Evolutionary conservation across 2,797 vertebrate species (phyloP).

Genomic region (Platyrinchus mystaceus): DNA sequence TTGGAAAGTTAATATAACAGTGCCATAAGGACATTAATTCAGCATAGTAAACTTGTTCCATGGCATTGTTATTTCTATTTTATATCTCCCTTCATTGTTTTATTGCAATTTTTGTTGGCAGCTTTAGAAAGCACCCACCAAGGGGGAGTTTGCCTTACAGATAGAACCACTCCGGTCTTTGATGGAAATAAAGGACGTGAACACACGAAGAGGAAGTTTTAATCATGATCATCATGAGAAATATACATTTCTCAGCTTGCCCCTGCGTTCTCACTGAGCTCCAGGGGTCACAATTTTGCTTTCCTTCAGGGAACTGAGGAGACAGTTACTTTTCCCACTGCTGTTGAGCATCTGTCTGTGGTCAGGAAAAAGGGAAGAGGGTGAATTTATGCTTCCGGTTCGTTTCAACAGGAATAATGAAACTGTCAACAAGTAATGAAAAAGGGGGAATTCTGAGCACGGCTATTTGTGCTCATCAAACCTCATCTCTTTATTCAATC

Average conservation of each 20-base stretch:
- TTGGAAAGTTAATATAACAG: background rate
- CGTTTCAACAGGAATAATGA: background rate
- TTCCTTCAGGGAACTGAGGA: background rate
- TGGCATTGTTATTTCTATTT: conserved; percentile 11
- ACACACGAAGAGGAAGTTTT: background rate
- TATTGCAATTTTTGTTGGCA: background rate
- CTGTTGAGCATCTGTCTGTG: background rate
- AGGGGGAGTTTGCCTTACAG: background rate
- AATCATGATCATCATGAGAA: background rate
- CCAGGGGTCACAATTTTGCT: background rate
- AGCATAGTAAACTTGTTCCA: background rate
- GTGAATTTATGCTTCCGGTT: background rate
- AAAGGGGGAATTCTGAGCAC: background rate
- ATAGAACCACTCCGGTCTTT: background rate
- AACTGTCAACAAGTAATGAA: background rate
- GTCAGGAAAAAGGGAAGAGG: background rate
- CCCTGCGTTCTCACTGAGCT: background rate
- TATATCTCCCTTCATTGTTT: background rate
- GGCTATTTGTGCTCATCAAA: background rate
- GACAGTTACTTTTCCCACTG: background rate
- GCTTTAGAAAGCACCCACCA: background rate
- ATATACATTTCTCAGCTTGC: background rate
- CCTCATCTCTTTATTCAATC: background rate
- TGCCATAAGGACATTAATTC: conserved; percentile 22
- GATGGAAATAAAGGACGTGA: background rate